phyloP scores from a whole-genome alignment of 2,797 vertebrate genomes.

The Oophaga sylvatica region DNA sequence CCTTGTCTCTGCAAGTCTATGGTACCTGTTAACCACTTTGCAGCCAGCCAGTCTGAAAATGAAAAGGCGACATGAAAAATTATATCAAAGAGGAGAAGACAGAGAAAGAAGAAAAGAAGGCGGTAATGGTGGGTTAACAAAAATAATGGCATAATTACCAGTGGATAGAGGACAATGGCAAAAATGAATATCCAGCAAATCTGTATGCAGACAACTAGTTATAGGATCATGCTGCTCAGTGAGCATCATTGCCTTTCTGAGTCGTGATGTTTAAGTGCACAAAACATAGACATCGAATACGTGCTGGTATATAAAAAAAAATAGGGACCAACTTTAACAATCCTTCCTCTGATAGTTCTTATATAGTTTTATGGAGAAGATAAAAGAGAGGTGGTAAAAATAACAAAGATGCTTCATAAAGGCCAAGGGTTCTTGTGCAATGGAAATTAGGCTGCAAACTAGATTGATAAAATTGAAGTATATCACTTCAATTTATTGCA shows the following conservation, averaged over 20 bases:
- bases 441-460: no score
- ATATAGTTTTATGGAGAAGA: no score
- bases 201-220: neutral
- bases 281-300: no score
- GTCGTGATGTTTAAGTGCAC: neutral
- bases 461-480: no score
- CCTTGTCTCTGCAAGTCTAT: neutral
- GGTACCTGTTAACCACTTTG: conserved; percentile 41
- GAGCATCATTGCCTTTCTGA: neutral
- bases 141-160: conserved; percentile 1
- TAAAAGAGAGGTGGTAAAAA: no score
- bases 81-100: neutral
- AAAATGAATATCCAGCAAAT: neutral
- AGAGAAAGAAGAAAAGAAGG: neutral
- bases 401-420: no score
- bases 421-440: no score
- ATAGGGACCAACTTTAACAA: no score
- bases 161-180: neutral
- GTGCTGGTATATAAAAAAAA: no score
- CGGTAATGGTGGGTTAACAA: neutral
- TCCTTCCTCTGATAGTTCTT: no score
- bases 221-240: neutral
- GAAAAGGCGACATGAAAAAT: neutral
- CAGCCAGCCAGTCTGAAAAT: neutral
- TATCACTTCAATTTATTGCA: no score